These are phyloP conservation scores for Ptychoptera contaminata DNA, from an alignment of 2,888 invertebrate genomes.

Conservation along the genomic window DNA sequence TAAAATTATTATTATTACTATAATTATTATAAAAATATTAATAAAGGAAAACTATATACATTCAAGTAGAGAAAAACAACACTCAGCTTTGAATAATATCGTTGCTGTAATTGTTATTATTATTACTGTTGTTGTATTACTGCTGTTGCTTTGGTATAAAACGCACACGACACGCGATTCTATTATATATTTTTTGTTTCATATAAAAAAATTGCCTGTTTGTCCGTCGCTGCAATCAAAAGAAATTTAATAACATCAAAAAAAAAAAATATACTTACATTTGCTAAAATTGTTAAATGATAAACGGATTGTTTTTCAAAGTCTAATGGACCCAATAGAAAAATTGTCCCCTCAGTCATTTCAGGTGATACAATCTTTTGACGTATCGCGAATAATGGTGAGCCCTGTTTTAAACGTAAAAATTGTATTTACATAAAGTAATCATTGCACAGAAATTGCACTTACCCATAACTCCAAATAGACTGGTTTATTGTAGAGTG, in stretches of 20 bases:
- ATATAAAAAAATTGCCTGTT: neutral
- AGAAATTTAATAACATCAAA: neutral
- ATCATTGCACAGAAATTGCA: slow-evolving; percentile 11
- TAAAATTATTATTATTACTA: too few species aligned
- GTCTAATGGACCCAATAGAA: slow-evolving; percentile 62
- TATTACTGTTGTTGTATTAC: too few species aligned
- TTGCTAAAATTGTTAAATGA: slow-evolving; percentile 69
- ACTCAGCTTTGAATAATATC: too few species aligned
- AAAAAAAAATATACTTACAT: slow-evolving; percentile 44
- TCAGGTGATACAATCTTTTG: slow-evolving; percentile 59
- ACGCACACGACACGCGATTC: too few species aligned
- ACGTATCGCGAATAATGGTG: slow-evolving; percentile 59
- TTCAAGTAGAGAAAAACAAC: too few species aligned
- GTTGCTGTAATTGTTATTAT: too few species aligned
- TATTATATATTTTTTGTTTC: neutral
- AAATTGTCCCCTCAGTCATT: slow-evolving; percentile 65
- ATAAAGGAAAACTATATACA: too few species aligned
- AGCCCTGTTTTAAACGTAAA: slow-evolving; percentile 37
- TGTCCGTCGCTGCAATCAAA: neutral
- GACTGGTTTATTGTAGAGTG: slow-evolving; percentile 58
- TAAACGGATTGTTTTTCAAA: slow-evolving; percentile 83
- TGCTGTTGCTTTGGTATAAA: too few species aligned
- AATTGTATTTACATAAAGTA: neutral
- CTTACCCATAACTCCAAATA: slow-evolving; percentile 70
- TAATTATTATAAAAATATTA: too few species aligned